Percentiles rank a stretch among this genome's conserved stretches.
Conservation (phyloP, 2,113 vertebrate genomes). For the Myotis brandtii region DNA sequence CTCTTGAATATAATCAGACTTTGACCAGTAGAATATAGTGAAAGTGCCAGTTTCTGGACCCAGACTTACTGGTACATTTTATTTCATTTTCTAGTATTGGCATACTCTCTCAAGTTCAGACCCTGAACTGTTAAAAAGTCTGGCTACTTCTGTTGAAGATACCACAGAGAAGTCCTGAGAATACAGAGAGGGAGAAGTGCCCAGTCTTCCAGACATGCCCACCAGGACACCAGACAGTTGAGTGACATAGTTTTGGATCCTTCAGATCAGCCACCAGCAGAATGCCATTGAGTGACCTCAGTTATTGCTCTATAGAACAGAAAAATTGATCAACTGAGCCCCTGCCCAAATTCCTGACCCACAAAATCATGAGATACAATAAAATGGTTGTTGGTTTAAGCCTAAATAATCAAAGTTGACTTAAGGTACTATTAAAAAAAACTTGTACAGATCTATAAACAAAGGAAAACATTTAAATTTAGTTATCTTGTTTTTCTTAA, state of each 20-base stretch:
- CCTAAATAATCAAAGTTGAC: not conserved
- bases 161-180: not conserved
- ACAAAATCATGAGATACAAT: not conserved
- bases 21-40: not conserved
- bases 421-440: not conserved
- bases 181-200: not conserved
- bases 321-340: not conserved
- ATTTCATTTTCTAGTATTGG: not conserved
- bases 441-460: not conserved
- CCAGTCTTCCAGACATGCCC: not conserved
- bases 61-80: not conserved
- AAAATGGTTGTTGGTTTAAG: constrained; percentile 11
- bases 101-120: not conserved
- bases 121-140: constrained; percentile 16
- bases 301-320: not conserved
- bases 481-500: not conserved
- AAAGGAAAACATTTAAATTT: not conserved
- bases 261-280: not conserved
- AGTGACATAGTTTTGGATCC: constrained; percentile 12
- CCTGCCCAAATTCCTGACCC: not conserved
- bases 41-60: not conserved
- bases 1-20: not conserved
- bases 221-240: not conserved
- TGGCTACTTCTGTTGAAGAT: constrained; percentile 1
- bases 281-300: not conserved